Base-by-base conservation (phyloP, 2,888 invertebrate species). In the Polymixis flavicincta region DNA sequence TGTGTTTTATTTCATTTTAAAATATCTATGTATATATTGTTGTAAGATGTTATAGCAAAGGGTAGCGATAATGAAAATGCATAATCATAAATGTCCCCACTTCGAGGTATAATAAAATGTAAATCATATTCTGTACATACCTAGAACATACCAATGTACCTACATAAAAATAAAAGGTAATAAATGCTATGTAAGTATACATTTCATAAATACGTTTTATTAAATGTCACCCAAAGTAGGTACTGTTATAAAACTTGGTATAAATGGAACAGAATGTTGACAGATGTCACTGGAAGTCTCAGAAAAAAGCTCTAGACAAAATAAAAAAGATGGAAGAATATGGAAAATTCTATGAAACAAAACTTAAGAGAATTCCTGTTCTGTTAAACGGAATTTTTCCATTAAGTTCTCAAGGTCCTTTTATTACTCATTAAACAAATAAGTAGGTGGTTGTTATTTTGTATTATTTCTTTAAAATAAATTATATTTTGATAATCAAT, bases 31-130 rank as follows among this genome's bases (percentile, higher is more conserved):
- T 17, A 57, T 25, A 19, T 50, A 50, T 50, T 50, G 17, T 59
- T 19, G 19, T 19, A 28, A 28, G 25, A 25, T 32, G 65, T 17
- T 32, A 55, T 9, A 65, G 22, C 17, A 6, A 55, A 28, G 2
- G 11, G 22, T 68, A 28, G 22, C 28, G 17, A 68, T 67, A 74
- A 55, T 45, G 45, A 55, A 55, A 25, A 55, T 22, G 32, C n/a
- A 73, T 25, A 19, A 25, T 74, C n/a, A 57, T 73, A 70, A 68
- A 70, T 68, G 3, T 70, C 37, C 25, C 69, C 13, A 14, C 19
- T 32, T 50, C 19, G 48, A 69, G 25, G 68, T 19, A 19, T 48
- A 50, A 70, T 37, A 70, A 68, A 70, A 68, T 68, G 19, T 19
- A 50, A 48, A 67, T 25, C n/a, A 32, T n/a, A 17, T 32, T 25